A percentile compares a stretch with the other conserved stretches of the same genome.
phyloP scores from a whole-genome alignment of 2,113 vertebrate species.

The Halcyon senegalensis region DNA sequence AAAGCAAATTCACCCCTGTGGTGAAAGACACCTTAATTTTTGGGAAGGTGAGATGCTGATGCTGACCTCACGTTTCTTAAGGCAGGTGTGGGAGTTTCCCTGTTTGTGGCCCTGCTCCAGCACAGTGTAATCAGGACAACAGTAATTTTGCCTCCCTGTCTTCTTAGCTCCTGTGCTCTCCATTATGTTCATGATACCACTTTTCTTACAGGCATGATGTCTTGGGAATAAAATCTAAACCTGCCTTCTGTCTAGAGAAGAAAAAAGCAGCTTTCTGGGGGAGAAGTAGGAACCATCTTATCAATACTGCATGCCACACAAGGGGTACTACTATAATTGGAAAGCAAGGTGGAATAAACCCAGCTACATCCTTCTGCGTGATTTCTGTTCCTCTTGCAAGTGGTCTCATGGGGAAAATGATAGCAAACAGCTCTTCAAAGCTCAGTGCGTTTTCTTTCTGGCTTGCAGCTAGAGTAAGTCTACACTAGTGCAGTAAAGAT shows the following conservation, averaged over 20 bases:
- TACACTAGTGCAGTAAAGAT: neutral
- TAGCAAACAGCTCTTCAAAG: neutral
- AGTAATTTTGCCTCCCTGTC: neutral
- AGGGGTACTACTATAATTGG: neutral
- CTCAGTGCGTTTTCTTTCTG: neutral
- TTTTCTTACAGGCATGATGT: neutral
- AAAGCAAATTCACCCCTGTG: neutral
- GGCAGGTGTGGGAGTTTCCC: neutral
- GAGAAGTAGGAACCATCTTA: neutral
- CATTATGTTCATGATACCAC: accelerated
- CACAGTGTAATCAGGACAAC: neutral
- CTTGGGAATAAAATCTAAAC: neutral
- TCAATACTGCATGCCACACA: neutral
- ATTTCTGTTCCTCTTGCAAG: neutral
- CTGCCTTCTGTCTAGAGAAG: neutral
- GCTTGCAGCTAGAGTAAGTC: neutral
- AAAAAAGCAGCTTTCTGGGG: neutral
- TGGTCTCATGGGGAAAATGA: accelerated
- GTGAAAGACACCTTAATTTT: neutral
- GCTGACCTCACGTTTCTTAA: neutral
- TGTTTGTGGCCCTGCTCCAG: neutral
- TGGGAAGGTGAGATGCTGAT: neutral
- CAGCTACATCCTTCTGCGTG: neutral
- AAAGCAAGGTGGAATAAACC: neutral
- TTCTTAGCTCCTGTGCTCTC: neutral